Percentiles rank a stretch among this genome's conserved stretches.
phyloP scores from a whole-genome alignment of 2,113 vertebrate genomes.

The Pheucticus melanocephalus region DNA sequence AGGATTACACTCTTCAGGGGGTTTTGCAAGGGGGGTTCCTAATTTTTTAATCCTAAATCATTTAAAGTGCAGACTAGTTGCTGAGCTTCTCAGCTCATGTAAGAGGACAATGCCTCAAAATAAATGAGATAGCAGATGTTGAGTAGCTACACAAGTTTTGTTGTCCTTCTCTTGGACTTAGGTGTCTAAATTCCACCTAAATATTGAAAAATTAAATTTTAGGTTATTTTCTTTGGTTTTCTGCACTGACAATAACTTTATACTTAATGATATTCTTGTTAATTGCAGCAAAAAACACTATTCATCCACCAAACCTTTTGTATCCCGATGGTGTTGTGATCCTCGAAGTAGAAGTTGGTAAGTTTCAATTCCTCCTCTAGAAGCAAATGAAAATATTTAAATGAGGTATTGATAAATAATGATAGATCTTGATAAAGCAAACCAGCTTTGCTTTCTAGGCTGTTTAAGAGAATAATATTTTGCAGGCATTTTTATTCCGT shows the following conservation, averaged over 20 bases:
- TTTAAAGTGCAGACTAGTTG: neutral
- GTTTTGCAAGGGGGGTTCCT: neutral
- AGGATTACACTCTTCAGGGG: neutral
- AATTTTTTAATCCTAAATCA: neutral
- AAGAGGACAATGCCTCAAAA: neutral
- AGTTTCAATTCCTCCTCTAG: neutral
- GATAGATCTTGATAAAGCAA: neutral
- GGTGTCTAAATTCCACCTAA: neutral
- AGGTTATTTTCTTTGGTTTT: neutral
- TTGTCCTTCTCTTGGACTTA: neutral
- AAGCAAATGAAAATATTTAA: neutral
- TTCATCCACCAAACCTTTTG: constrained; percentile 64
- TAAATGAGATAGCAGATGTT: neutral
- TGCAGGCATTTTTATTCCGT: neutral
- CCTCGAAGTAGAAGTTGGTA: constrained; percentile 75
- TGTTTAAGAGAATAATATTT: neutral
- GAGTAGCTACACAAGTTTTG: neutral
- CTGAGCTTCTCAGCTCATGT: neutral
- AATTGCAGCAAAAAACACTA: constrained; percentile 67
- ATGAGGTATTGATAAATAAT: neutral
- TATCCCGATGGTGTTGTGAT: constrained; percentile 42
- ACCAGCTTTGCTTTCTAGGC: neutral
- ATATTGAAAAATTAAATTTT: neutral
- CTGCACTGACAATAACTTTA: neutral
- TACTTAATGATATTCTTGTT: neutral